Percentiles rank a stretch among this genome's conserved stretches.
These are phyloP conservation scores for Gastrophryne carolinensis DNA, from an alignment of 2,797 vertebrate species.

Conservation along the genomic window DNA sequence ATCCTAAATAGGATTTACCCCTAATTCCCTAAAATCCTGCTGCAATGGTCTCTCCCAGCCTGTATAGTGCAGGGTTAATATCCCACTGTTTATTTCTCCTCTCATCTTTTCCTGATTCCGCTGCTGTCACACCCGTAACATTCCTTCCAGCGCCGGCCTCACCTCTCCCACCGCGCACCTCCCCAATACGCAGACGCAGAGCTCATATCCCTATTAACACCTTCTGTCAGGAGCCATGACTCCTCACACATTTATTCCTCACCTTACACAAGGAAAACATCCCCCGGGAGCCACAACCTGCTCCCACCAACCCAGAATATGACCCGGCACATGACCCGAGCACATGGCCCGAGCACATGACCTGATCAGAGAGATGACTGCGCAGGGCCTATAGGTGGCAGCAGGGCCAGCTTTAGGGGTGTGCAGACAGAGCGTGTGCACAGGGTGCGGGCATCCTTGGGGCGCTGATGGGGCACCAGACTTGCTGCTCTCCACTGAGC, in stretches of 20 bases:
- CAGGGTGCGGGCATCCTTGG: too few species aligned
- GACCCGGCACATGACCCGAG: neutral
- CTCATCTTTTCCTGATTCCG: neutral
- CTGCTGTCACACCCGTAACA: neutral
- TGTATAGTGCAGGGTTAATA: neutral
- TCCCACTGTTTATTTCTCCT: neutral
- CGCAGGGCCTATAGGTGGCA: too few species aligned
- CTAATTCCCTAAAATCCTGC: too few species aligned
- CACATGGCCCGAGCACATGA: too few species aligned
- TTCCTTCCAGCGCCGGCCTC: slow-evolving; percentile 9
- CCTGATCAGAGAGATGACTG: too few species aligned
- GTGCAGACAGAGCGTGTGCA: too few species aligned
- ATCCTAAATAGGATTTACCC: too few species aligned
- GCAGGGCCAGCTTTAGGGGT: too few species aligned
- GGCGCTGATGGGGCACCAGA: too few species aligned
- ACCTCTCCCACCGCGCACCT: slow-evolving; percentile 2
- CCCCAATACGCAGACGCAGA: neutral
- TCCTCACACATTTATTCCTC: neutral
- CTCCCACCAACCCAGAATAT: too few species aligned
- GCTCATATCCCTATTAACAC: neutral
- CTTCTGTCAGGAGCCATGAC: neutral
- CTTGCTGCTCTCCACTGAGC: too few species aligned
- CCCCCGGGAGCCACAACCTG: neutral
- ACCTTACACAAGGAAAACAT: neutral
- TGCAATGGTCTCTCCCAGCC: too few species aligned